Evolutionary conservation across 2,797 vertebrate species (phyloP).

Genomic region (Halcyon leucocephala): DNA sequence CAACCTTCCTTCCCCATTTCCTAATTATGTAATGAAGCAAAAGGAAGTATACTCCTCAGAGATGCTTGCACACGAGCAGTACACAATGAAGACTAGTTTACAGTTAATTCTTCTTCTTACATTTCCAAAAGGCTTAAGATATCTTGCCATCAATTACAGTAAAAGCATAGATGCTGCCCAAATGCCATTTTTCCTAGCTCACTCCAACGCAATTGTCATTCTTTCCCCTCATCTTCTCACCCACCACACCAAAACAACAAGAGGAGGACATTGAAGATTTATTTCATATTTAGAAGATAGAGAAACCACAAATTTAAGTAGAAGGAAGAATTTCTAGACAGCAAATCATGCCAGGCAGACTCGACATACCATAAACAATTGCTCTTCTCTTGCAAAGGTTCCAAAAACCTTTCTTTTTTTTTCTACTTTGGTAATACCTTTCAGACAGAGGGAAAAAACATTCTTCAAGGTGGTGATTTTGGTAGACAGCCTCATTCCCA

Average conservation of each 20-base stretch:
- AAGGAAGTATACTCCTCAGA: neutral
- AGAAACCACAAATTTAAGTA: neutral
- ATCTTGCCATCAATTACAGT: neutral
- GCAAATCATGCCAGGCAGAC: neutral
- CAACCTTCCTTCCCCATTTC: neutral
- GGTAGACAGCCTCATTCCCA: neutral
- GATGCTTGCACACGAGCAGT: neutral
- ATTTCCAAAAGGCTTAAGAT: neutral
- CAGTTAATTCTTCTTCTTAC: neutral
- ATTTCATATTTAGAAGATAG: neutral
- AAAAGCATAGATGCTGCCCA: neutral
- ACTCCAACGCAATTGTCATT: neutral
- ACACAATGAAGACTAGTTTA: neutral
- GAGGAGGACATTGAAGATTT: neutral
- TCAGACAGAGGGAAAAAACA: neutral
- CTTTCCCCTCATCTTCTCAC: neutral
- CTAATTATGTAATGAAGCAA: neutral
- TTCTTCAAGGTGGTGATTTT: neutral
- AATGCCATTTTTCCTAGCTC: neutral
- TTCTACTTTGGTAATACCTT: neutral
- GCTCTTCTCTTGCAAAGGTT: neutral
- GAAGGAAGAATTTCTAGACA: neutral
- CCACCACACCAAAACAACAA: neutral
- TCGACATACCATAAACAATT: neutral
- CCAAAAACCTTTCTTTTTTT: neutral